Base-by-base conservation (phyloP, 2,113 vertebrate genomes). In the Sphaerodactylus townsendi region DNA sequence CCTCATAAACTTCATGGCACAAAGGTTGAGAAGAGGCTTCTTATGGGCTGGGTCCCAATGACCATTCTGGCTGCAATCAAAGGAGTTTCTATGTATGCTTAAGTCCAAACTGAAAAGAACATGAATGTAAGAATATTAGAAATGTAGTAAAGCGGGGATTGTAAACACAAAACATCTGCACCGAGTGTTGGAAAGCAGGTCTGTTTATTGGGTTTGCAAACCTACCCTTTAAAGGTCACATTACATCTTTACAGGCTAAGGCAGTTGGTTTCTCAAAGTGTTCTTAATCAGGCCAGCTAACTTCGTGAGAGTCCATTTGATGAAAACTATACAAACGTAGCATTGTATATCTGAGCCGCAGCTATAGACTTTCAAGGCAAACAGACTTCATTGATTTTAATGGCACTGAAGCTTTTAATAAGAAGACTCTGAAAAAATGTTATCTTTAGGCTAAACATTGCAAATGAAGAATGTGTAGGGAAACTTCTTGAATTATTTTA, bases 151-250 rank as follows among this genome's bases (percentile, higher is more conserved):
- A 53, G 86, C 79, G 78, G 90, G 86, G 81, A n/a, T 85, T 68
- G 85, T 85, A 89, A 48, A 91, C 91, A 91, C 90, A 86, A 93
- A 93, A 72, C 81, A 77, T 77, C 70, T 79, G 73, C 0, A 2
- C 78, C 28, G 0, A 0, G 85, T 85, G 65, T 86, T 62, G 85
- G 68, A 69, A 80, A 87, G 90, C 89, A 69, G 80, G 90, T 90
- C 85, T 93, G 95, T 95, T 93, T 93, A 95, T 94, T 91, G 91
- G 91, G 90, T 94, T 90, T 85, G 94, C 91, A 86, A 77, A 71
- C 62, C 86, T 85, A 10, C 0, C 88, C 91, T 89, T 93, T 84
- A 87, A 81, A 94, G 87, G 90, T 93, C 89, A 89, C 65, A 85
- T 82, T 94, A 92, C 85, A 71, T 91, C 84, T 90, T 91, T 89